These are phyloP conservation scores for Tolmerus cingulatus DNA, from an alignment of 2,888 invertebrate genomes.

Conservation along the genomic window DNA sequence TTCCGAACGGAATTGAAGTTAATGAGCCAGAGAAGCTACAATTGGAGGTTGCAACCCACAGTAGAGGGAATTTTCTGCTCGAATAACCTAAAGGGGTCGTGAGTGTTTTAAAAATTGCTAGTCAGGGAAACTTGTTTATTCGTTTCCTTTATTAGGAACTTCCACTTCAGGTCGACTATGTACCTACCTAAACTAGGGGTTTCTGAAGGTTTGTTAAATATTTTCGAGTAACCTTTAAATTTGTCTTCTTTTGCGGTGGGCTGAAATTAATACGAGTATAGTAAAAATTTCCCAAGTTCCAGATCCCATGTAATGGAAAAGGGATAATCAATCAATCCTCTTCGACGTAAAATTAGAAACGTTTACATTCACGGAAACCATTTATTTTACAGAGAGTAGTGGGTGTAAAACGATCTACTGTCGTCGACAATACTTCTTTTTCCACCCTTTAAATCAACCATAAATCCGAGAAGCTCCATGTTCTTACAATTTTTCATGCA, in stretches of 20 bases:
- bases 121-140: not conserved
- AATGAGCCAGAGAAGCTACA: not conserved
- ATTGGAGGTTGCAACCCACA: not conserved
- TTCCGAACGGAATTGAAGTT: not conserved
- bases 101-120: not conserved
- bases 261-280: not conserved
- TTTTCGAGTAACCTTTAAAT: not conserved
- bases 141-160: not conserved
- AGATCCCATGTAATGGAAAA: not conserved
- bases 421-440: not conserved
- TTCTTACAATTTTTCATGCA: conserved; percentile 8
- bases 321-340: not conserved
- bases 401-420: not conserved
- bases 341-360: not conserved
- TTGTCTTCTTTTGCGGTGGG: not conserved
- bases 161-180: not conserved
- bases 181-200: not conserved
- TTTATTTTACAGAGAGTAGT: not conserved
- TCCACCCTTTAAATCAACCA: not conserved
- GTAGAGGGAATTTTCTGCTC: not conserved
- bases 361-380: not conserved
- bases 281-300: no score
- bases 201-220: not conserved
- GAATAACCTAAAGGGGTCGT: not conserved
- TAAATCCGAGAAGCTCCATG: not conserved